Base-by-base conservation (phyloP, 2,113 vertebrate genomes). In the Pteronura brasiliensis region DNA sequence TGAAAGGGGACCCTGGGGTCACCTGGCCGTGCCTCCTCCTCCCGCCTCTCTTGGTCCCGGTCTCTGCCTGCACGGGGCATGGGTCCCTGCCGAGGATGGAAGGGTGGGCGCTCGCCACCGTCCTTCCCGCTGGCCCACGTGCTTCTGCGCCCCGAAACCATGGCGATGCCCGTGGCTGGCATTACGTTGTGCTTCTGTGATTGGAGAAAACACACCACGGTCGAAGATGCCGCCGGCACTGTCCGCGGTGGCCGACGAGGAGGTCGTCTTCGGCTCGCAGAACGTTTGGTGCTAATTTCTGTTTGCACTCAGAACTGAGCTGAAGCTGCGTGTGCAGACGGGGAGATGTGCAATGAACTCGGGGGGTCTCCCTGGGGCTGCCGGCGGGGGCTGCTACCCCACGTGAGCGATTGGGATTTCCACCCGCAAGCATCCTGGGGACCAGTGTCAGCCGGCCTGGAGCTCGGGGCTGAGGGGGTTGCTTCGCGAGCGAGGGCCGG, bases 271-370 rank as follows among this genome's bases (percentile, higher is more conserved):
- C 94, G 7, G 98, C 96, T 96, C 34, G 96, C 98, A 97, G 96
- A 94, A 81, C 79, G 93, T 98, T 93, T 97, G 99, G 99, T 99
- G 99, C 99, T 99, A 99, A 99, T 98, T 98, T 98, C 89, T 69
- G 96, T 86, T 29, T 97, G 85, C 90, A 88, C 88, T 95, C 44
- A 93, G 98, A 97, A 96, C 94, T n/a, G 97, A 95, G 1, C 14
- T 0, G 89, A 92, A 90, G 95, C 96, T 4, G 7, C 34, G 0
- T 2, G 20, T 63, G 49, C 52, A 25, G 94, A 55, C n/a, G 6
- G 44, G 67, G 83, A 91, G 90, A 20, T 34, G 92, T 94, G 95
- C 96, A 39, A 0, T 96, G 91, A 52, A 65, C 97, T 84, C 93
- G 83, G 52, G 82, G 80, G 65, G 98, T 83, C 95, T 85, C 89